Conservation (phyloP, 2,797 vertebrate species). For the Premnoplex brunnescens region DNA sequence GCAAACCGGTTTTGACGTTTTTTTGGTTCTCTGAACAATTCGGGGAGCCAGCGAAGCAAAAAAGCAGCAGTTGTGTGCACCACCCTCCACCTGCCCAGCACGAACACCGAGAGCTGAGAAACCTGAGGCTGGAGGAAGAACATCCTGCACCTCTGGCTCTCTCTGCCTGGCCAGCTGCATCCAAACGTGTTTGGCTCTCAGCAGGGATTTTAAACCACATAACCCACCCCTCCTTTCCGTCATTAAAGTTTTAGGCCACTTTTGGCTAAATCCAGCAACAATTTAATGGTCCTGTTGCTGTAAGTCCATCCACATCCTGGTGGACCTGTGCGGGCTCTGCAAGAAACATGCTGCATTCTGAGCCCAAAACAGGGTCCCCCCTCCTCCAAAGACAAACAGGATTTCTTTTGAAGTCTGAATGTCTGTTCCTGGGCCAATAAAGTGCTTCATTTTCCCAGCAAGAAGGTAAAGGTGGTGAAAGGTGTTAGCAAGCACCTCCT, state of each 20-base stretch:
- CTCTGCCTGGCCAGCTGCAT: background rate
- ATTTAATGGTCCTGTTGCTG: rapidly evolving
- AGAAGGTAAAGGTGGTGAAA: slow-evolving; percentile 56
- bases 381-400: slow-evolving; percentile 13
- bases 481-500: slow-evolving; percentile 30
- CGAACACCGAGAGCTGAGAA: background rate
- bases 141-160: background rate
- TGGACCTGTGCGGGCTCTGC: background rate
- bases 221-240: background rate
- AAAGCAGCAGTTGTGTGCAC: background rate
- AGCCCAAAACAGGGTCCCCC: background rate
- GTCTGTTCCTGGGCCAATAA: slow-evolving; percentile 56
- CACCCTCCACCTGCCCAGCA: slow-evolving; percentile 9
- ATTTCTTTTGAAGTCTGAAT: slow-evolving; percentile 58
- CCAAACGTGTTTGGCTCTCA: background rate
- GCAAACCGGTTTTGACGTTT: slow-evolving; percentile 1
- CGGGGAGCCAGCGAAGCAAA: slow-evolving; percentile 15
- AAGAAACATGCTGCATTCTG: rapidly evolving
- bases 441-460: slow-evolving; percentile 16
- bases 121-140: background rate
- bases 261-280: background rate
- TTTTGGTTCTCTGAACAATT: slow-evolving; percentile 25
- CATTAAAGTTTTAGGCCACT: background rate
- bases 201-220: background rate
- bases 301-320: background rate